phyloP scores from a whole-genome alignment of 2,113 vertebrate species.

The Psophia crepitans region DNA sequence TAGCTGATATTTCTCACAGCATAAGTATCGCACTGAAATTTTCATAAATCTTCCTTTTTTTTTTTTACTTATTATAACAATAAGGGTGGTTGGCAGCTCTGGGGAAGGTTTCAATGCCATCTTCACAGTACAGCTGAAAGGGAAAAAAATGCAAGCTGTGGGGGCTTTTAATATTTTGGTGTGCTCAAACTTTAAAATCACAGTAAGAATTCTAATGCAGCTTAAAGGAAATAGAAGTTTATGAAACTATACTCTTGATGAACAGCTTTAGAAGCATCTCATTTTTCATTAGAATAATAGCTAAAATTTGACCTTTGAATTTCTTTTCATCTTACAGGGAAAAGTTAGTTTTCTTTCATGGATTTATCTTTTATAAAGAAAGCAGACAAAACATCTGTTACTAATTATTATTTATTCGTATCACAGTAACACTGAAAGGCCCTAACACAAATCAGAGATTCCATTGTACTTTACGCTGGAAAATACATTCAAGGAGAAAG shows the following conservation, averaged over 20 bases:
- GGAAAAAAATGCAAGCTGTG: conserved; percentile 31
- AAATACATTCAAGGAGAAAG: conserved; percentile 15
- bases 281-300: conserved; percentile 13
- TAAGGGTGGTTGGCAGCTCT: conserved; percentile 12
- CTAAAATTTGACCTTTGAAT: conserved; percentile 32
- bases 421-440: conserved; percentile 10
- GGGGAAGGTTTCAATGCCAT: not conserved
- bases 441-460: conserved; percentile 21
- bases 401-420: conserved; percentile 41
- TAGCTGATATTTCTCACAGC: conserved; percentile 9
- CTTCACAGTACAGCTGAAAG: conserved; percentile 3
- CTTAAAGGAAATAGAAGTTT: conserved; percentile 16
- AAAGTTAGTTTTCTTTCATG: conserved; percentile 6
- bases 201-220: conserved; percentile 13
- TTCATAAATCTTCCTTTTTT: not conserved
- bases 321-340: not conserved
- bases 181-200: conserved; percentile 8
- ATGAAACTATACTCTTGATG: not conserved
- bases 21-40: conserved; percentile 33
- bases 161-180: not conserved
- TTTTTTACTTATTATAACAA: conserved; percentile 34
- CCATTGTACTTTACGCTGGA: not conserved
- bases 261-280: not conserved
- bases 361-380: not conserved
- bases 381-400: not conserved